A percentile compares a stretch with the other conserved stretches of the same genome.
These are phyloP conservation scores for Pachycephus smyrnensis DNA, from an alignment of 2,888 invertebrate species.

Conservation along the genomic window DNA sequence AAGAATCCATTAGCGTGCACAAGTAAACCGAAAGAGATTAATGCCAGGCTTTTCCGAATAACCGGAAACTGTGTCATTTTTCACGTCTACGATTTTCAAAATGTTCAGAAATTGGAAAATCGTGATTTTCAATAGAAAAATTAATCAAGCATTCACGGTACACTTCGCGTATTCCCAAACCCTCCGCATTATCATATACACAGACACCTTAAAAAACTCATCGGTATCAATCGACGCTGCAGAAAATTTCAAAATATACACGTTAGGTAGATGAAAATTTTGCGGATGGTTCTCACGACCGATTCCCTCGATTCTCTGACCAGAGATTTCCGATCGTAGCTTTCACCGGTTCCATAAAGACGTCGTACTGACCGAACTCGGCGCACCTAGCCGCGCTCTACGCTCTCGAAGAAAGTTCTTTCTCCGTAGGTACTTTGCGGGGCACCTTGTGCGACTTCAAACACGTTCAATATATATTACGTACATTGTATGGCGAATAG, in stretches of 20 bases:
- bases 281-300: not conserved
- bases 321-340: slow-evolving; percentile 33
- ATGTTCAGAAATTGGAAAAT: not conserved
- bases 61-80: not conserved
- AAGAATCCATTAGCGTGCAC: not conserved
- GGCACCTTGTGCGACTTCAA: not conserved
- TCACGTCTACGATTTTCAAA: not conserved
- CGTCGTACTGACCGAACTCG: slow-evolving; percentile 42
- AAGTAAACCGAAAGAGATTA: not conserved
- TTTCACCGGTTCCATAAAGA: slow-evolving; percentile 52
- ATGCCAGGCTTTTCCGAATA: not conserved
- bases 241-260: not conserved
- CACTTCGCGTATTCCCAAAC: not conserved
- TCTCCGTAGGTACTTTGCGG: slow-evolving; percentile 27
- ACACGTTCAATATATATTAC: not conserved
- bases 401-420: slow-evolving; percentile 59
- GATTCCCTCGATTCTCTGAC: slow-evolving; percentile 10
- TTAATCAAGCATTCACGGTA: not conserved
- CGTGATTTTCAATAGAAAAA: not conserved
- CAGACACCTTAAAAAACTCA: not conserved
- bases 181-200: not conserved
- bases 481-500: not conserved
- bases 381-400: slow-evolving; percentile 32
- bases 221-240: not conserved
- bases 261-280: not conserved